phyloP scores from a whole-genome alignment of 2,113 vertebrate species.

The Lycocorax pyrrhopterus region DNA sequence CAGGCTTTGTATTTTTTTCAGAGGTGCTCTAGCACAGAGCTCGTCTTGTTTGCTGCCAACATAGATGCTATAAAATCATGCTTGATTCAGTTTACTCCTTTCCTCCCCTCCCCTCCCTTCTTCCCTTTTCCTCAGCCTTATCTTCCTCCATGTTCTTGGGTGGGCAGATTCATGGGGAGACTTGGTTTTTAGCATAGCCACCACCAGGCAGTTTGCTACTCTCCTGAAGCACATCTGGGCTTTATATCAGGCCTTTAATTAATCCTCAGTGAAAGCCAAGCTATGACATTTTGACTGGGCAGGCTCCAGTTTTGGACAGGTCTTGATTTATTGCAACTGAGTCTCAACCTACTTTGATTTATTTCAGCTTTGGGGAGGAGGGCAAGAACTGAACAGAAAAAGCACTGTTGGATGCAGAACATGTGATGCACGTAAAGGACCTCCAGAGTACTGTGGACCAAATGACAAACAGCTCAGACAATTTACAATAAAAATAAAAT shows the following conservation, averaged over 20 bases:
- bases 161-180: slow-evolving; percentile 79
- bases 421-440: slow-evolving; percentile 70
- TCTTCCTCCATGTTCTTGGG: slow-evolving; percentile 80
- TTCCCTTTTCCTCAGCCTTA: slow-evolving; percentile 51
- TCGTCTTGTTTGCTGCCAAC: slow-evolving; percentile 44
- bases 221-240: slow-evolving; percentile 97
- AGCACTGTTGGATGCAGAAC: slow-evolving; percentile 77
- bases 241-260: slow-evolving; percentile 99
- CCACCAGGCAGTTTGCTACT: slow-evolving; percentile 77
- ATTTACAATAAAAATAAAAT: slow-evolving; percentile 53
- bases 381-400: slow-evolving; percentile 80
- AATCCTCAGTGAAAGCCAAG: slow-evolving; percentile 99
- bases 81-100: slow-evolving; percentile 44
- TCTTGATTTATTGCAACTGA: slow-evolving; percentile 97
- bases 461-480: slow-evolving; percentile 66
- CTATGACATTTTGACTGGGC: slow-evolving; percentile 98
- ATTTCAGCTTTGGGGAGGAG: slow-evolving; percentile 88
- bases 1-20: slow-evolving; percentile 5
- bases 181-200: slow-evolving; percentile 71
- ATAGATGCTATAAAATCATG: slow-evolving; percentile 61
- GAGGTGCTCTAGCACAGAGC: slow-evolving; percentile 39
- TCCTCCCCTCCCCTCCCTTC: background rate
- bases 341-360: slow-evolving; percentile 97
- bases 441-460: slow-evolving; percentile 68
- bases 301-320: slow-evolving; percentile 97